A percentile compares a stretch with the other conserved stretches of the same genome.
Evolutionary conservation across 2,888 invertebrate species (phyloP).

Genomic region (Phyllotreta striolata): DNA sequence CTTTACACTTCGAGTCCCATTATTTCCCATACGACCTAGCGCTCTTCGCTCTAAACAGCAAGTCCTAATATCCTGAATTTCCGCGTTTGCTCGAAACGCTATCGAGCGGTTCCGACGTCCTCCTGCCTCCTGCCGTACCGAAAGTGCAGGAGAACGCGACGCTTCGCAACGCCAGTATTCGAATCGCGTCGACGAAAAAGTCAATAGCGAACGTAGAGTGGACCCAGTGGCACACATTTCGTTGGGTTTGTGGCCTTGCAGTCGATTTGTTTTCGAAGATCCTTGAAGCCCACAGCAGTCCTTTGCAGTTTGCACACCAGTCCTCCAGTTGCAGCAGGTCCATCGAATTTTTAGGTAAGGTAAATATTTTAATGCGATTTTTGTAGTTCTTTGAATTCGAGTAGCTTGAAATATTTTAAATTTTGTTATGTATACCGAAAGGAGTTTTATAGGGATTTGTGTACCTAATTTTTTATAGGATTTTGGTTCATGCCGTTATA

Average conservation of each 20-base stretch:
- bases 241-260: constrained; percentile 9
- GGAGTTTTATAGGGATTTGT: no score
- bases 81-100: constrained; percentile 4
- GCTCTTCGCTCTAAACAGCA: background rate
- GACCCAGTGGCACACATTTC: constrained; percentile 17
- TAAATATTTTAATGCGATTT: background rate
- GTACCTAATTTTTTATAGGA: no score
- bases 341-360: constrained; percentile 1
- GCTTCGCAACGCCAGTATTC: constrained; percentile 16
- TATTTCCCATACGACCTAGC: no score
- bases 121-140: background rate
- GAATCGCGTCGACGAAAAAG: constrained; percentile 19
- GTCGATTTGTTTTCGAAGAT: constrained; percentile 13
- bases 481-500: no score
- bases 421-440: no score
- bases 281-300: background rate
- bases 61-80: constrained; percentile 1
- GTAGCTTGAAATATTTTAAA: no score
- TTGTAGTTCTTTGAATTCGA: no score
- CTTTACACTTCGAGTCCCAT: no score
- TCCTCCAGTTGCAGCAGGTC: background rate
- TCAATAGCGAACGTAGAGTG: constrained; percentile 13
- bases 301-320: background rate
- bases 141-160: background rate
- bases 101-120: constrained; percentile 15